These are phyloP conservation scores for Listronotus bonariensis DNA, from an alignment of 1,140 invertebrate species.

Conservation along the genomic window DNA sequence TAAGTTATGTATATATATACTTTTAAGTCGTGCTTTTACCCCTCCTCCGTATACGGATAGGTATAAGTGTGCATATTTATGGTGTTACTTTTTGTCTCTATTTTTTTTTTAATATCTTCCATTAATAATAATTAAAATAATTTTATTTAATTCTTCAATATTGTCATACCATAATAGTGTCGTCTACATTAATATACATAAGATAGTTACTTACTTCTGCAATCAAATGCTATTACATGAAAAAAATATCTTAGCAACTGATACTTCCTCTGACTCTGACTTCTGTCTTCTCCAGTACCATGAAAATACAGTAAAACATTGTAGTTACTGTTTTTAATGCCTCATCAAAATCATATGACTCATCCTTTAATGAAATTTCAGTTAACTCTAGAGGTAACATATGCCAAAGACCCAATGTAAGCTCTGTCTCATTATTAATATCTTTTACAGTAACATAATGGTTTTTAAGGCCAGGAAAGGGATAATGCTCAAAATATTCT, in stretches of 20 bases:
- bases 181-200: too few relatives aligned
- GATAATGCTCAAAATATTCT: slow-evolving; percentile 40
- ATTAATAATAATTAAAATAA: too few relatives aligned
- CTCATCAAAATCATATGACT: slow-evolving; percentile 40
- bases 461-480: slow-evolving; percentile 40
- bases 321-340: slow-evolving; percentile 40
- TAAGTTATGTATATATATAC: too few relatives aligned
- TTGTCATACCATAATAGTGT: too few relatives aligned
- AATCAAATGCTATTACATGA: slow-evolving; percentile 90
- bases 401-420: slow-evolving; percentile 47
- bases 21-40: too few relatives aligned
- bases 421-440: slow-evolving; percentile 20
- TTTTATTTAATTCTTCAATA: too few relatives aligned
- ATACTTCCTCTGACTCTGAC: slow-evolving; percentile 43
- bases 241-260: slow-evolving; percentile 45
- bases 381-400: slow-evolving; percentile 42
- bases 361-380: slow-evolving; percentile 30
- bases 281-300: slow-evolving; percentile 49
- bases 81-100: too few relatives aligned
- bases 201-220: slow-evolving; percentile 70
- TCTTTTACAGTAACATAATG: slow-evolving; percentile 44
- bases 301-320: slow-evolving; percentile 50
- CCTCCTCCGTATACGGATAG: too few relatives aligned
- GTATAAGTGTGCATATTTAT: too few relatives aligned
- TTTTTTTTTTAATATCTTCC: too few relatives aligned